These are phyloP conservation scores for Melopsittacus undulatus DNA, from an alignment of 2,797 vertebrate genomes.

Conservation along the genomic window DNA sequence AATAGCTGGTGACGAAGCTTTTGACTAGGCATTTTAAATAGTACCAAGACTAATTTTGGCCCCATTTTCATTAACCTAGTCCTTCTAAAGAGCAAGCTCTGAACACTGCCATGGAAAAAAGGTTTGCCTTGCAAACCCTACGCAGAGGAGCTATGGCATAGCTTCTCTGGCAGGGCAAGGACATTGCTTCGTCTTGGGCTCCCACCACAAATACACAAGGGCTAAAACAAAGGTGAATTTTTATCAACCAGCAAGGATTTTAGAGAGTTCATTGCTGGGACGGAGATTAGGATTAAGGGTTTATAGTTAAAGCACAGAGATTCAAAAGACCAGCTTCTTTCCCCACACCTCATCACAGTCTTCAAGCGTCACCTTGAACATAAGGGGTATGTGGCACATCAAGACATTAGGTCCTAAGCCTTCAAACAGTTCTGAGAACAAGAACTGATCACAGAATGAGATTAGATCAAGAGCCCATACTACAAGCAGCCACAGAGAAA, in stretches of 20 bases:
- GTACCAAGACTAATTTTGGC: background rate
- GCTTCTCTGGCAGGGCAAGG: background rate
- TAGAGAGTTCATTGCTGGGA: background rate
- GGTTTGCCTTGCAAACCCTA: background rate
- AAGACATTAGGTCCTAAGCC: background rate
- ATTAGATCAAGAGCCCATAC: background rate
- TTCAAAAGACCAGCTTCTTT: background rate
- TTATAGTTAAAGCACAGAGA: background rate
- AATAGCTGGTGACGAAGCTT: background rate
- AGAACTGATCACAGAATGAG: background rate
- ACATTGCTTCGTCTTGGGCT: background rate
- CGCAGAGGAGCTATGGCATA: background rate
- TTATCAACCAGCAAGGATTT: background rate
- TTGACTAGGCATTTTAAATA: background rate
- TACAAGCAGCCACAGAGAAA: background rate
- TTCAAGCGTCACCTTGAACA: background rate
- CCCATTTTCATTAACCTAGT: background rate
- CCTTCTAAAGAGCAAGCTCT: background rate
- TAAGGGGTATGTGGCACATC: background rate
- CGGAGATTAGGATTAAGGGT: background rate
- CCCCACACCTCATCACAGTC: background rate
- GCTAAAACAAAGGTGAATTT: background rate
- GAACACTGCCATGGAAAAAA: background rate
- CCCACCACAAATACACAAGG: background rate
- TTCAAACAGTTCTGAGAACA: constrained; percentile 14